Evolutionary conservation across 2,888 invertebrate genomes (phyloP), one percentile per base, ranked within the genome.

Genomic region (Melangyna quadrimaculata): DNA sequence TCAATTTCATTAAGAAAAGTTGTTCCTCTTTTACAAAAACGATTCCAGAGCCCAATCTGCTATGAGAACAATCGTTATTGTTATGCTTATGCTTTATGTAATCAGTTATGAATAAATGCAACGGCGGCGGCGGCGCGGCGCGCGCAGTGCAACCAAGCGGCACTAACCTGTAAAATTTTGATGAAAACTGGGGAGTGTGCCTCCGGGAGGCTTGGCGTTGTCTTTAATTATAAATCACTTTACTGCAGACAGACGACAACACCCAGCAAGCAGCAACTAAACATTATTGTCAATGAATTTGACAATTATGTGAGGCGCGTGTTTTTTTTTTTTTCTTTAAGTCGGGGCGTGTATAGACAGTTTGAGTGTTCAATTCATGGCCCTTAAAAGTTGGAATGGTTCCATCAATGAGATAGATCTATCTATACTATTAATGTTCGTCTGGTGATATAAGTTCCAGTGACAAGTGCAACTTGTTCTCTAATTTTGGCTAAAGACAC

Each of bases 251-350:
- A 53, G 51, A 40, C 75, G 71, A 75, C 59, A 78, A 74, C 78
- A 69, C 63, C 61, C 40, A 84, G 69, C 75, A 63, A 45, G 40
- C 40, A 84, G 69, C 75, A 63, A 45, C 71, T 71, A 69, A 84
- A 84, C 79, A 75, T 57, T 75, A 48, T 72, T 79, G 84, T 79
- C 84, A 79, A 84, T 84, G 83, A 67, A 71, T 71, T 79, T 71
- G 65, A 79, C 70, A 75, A 59, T 81, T 51, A 71, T 57, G 51
- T 35, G 65, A 51, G 48, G 73, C 63, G 78, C 32, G 48, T 67
- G 45, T 24, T 40, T 53, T 43, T 7, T 53, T 55, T 53, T 57
- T 57, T 51, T 55, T 59, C 24, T 14, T 35, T 32, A 10, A 7
- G 6, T 27, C 14, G 10, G 35, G 35, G 17, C 35, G 57, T 57